Base-by-base conservation (phyloP, 2,113 vertebrate genomes). In the Apistogramma diplotaenia region DNA sequence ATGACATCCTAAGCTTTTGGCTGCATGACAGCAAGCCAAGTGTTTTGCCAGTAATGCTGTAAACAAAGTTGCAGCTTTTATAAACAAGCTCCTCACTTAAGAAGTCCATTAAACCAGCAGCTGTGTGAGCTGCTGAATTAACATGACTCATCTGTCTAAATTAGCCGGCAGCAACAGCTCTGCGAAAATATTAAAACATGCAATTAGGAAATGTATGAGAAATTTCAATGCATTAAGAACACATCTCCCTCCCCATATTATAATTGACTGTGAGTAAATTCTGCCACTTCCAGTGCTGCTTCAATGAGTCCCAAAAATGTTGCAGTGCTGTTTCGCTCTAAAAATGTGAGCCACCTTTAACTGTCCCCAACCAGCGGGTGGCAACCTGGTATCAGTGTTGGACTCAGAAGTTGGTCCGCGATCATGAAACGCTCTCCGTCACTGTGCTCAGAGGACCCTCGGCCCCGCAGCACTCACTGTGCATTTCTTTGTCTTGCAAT, bases 31-130 rank as follows among this genome's bases (percentile, higher is more conserved):
- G 61, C 74, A 54, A 83, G 54, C 31, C 51, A 37, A n/a, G 58
- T 19, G 1, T 54, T 54, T 82, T 78, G 78, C 59, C 78, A 82
- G 56, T 2, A 7, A 74, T 51, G 78, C 62, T 56, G 49, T 72
- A 82, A 85, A 87, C 81, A 89, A 79, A 84, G 65, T 74, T 81
- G 57, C 60, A 57, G 77, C 65, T 84, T 87, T 80, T 71, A 75
- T 46, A 62, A 55, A 58, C 67, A 76, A 84, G 25, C 58, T 37
- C 49, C 23, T 57, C 78, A 84, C 74, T 85, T 75, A 74, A 74
- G 57, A 78, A 89, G 74, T 83, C 76, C 82, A 87, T 88, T 87
- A 85, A 76, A 62, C 11, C 7, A 59, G 51, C 84, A 85, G 76
- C 76, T 88, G 90, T 80, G 84, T 46, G 53, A 72, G 31, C 65